phyloP scores from a whole-genome alignment of 2,797 vertebrate genomes.

The Gadopsis marmoratus region DNA sequence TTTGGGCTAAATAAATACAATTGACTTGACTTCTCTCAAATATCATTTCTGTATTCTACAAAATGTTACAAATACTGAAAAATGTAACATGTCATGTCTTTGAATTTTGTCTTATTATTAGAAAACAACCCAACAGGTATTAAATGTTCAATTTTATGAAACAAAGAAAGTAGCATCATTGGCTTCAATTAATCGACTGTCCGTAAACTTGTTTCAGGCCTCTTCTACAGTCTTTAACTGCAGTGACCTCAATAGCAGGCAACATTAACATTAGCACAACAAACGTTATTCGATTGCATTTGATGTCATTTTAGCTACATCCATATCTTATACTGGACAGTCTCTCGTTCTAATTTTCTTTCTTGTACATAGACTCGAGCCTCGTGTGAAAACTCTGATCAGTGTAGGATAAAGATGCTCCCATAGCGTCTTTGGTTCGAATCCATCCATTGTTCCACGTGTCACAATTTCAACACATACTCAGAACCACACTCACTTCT shows the following conservation, averaged over 20 bases:
- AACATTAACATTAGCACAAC: no score
- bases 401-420: not conserved
- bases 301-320: conserved; percentile 5
- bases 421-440: not conserved
- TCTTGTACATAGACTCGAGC: not conserved
- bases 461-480: conserved; percentile 12
- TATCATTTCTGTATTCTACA: not conserved
- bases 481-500: not conserved
- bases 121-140: not conserved
- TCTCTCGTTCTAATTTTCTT: not conserved
- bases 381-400: not conserved
- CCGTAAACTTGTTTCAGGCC: not conserved
- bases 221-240: not conserved
- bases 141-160: not conserved
- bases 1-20: not conserved
- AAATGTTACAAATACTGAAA: not conserved
- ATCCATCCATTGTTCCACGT: not conserved
- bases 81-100: not conserved
- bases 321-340: not conserved
- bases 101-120: not conserved
- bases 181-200: not conserved
- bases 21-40: not conserved
- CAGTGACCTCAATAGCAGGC: no score
- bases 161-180: not conserved
- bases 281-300: not conserved